Evolutionary conservation across 2,888 invertebrate genomes (phyloP).

Genomic region (Netelia virgata): DNA sequence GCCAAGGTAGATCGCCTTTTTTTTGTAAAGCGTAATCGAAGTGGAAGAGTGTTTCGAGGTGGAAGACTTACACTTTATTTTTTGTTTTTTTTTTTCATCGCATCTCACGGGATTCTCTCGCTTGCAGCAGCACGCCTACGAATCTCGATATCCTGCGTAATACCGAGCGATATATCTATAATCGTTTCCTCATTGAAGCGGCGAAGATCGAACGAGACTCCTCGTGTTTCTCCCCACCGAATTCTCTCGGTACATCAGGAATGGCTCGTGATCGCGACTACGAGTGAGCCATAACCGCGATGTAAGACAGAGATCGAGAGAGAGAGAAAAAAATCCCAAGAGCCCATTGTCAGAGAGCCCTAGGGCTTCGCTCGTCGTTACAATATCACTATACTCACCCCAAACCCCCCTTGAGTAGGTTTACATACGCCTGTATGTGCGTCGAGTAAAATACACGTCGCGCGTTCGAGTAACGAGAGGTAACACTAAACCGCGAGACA

Average conservation of each 20-base stretch:
- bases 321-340: conserved; percentile 31
- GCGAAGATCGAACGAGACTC: conserved; percentile 27
- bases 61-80: too few species aligned
- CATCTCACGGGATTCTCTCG: background rate
- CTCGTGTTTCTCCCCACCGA: conserved; percentile 46
- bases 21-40: too few species aligned
- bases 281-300: conserved; percentile 64
- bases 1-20: too few species aligned
- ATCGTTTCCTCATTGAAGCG: conserved; percentile 24
- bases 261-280: conserved; percentile 26
- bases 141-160: conserved; percentile 8
- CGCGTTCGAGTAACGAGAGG: conserved; percentile 70
- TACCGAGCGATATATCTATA: background rate
- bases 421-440: conserved; percentile 25
- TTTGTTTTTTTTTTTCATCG: background rate
- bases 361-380: conserved; percentile 72
- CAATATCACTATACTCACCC: conserved; percentile 19
- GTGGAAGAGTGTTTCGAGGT: too few species aligned
- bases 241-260: conserved; percentile 12
- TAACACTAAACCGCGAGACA: conserved; percentile 77
- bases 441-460: conserved; percentile 56
- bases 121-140: background rate
- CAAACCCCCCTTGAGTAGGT: too few species aligned
- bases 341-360: conserved; percentile 63
- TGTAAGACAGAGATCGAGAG: conserved; percentile 21